A percentile compares a stretch with the other conserved stretches of the same genome.
These are phyloP conservation scores for Gobionotothen gibberifrons DNA, from an alignment of 2,797 vertebrate genomes.

Conservation along the genomic window DNA sequence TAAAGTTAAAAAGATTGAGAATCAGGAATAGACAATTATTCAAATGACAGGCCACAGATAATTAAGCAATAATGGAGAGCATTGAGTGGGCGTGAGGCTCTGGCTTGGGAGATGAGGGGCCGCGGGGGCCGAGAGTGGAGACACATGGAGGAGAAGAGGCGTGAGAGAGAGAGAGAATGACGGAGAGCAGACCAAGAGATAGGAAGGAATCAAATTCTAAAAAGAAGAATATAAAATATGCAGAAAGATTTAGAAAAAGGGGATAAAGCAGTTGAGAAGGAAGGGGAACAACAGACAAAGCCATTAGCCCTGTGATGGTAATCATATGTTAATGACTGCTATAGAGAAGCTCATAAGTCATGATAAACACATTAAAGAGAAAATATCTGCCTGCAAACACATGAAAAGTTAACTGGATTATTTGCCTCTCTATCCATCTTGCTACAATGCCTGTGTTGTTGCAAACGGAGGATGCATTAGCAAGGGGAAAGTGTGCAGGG, in stretches of 20 bases:
- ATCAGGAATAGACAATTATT: constrained; percentile 55
- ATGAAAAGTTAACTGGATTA: constrained; percentile 75
- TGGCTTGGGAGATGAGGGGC: constrained; percentile 56
- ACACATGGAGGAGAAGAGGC: constrained; percentile 47
- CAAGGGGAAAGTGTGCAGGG: constrained; percentile 30
- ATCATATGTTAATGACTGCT: constrained; percentile 76
- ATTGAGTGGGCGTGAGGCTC: constrained; percentile 54
- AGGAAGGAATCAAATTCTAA: constrained; percentile 20
- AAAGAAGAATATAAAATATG: constrained; percentile 47
- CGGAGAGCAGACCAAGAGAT: constrained; percentile 3
- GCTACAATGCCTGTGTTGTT: constrained; percentile 42
- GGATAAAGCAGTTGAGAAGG: constrained; percentile 46
- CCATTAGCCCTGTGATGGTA: constrained; percentile 76
- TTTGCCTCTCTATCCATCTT: constrained; percentile 69
- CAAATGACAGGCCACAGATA: constrained; percentile 70
- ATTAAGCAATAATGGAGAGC: constrained; percentile 76
- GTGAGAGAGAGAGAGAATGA: constrained; percentile 17
- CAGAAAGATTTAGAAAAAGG: constrained; percentile 37
- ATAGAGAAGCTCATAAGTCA: constrained; percentile 74
- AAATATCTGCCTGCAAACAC: constrained; percentile 75
- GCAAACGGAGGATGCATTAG: constrained; percentile 60
- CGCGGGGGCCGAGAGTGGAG: constrained; percentile 45
- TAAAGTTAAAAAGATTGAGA: constrained; percentile 42
- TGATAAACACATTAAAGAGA: constrained; percentile 77
- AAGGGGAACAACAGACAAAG: constrained; percentile 53